Percentiles rank a stretch among this genome's conserved stretches.
phyloP scores from a whole-genome alignment of 2,113 vertebrate genomes.

The human (Homo sapiens) region DNA sequence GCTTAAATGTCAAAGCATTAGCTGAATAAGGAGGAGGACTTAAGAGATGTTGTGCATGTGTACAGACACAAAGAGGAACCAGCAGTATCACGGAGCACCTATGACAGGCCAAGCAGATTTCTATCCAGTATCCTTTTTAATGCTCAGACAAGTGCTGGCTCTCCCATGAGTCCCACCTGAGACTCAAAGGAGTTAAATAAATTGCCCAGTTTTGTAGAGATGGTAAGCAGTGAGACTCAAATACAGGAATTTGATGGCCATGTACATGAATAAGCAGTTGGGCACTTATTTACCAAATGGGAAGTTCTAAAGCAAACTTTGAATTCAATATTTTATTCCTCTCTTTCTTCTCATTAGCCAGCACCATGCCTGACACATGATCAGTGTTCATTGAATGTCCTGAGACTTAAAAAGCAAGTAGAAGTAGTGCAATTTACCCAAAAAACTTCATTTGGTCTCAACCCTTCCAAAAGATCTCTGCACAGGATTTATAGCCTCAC shows the following conservation, averaged over 20 bases:
- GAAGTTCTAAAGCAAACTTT: neutral
- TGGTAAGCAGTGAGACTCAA: neutral
- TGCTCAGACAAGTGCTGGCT: neutral
- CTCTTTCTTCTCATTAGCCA: neutral
- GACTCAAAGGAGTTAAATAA: neutral
- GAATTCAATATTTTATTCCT: neutral
- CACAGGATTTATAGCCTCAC: neutral
- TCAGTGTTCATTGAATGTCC: neutral
- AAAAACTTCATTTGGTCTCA: neutral
- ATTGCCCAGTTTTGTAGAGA: neutral
- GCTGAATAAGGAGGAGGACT: neutral
- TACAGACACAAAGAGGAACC: neutral
- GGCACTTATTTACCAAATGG: neutral
- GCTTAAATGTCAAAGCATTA: neutral
- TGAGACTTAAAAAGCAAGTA: neutral
- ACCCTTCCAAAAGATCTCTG: neutral
- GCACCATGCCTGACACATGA: neutral
- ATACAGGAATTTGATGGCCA: neutral
- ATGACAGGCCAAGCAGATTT: neutral
- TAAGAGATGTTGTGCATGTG: neutral
- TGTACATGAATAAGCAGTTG: neutral
- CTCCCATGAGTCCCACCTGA: neutral
- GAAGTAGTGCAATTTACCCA: neutral
- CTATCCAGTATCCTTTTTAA: neutral
- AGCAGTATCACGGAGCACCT: neutral